Evolutionary conservation across 1,140 invertebrate species (phyloP), one percentile per base, ranked within the genome.

Genomic region (Aradophagus sp.): DNA sequence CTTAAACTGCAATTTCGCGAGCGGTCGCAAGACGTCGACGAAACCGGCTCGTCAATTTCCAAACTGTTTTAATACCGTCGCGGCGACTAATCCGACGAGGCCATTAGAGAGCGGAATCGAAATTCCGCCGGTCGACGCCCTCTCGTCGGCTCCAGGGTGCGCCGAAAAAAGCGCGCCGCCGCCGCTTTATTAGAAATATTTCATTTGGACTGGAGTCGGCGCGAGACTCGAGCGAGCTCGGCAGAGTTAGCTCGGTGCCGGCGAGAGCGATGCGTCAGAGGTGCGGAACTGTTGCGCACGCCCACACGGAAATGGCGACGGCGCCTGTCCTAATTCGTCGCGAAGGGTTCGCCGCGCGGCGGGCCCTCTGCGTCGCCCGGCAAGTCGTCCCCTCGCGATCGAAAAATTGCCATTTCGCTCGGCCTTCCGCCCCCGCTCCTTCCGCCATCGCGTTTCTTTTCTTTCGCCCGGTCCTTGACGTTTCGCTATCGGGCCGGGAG

Each of bases 291-390:
- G 71, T 76, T 62, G 79, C 78, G 75, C 73, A 83, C 83, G 83
- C 83, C 83, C 78, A 82, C 80, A 75, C 81, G 83, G 81, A 84
- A 84, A 84, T 83, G 77, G 80, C 78, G 70, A 76, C 79, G 75
- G 56, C 77, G 77, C 74, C 77, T 73, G 73, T 59, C 63, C 78
- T 73, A 77, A 76, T 77, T 82, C 78, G 76, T 77, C 75, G 74
- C 68, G 69, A 55, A 74, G 73, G 74, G 71, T 67, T 72, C 61
- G 63, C 35, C 42, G n/a, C 27, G 27, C 5, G 4, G 59, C 61
- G 48, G 39, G 27, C 52, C 63, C 55, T 55, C 19, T 48, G 68
- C n/a, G n/a, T n/a, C n/a, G n/a, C n/a, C 45, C 48, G 23, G 55
- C 66, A 35, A 70, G 41, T 5, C n/a, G 41, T 58, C 42, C 42